A percentile compares a stretch with the other conserved stretches of the same genome.
Conservation (phyloP, 1,140 invertebrate genomes). For the Manduca sexta region DNA sequence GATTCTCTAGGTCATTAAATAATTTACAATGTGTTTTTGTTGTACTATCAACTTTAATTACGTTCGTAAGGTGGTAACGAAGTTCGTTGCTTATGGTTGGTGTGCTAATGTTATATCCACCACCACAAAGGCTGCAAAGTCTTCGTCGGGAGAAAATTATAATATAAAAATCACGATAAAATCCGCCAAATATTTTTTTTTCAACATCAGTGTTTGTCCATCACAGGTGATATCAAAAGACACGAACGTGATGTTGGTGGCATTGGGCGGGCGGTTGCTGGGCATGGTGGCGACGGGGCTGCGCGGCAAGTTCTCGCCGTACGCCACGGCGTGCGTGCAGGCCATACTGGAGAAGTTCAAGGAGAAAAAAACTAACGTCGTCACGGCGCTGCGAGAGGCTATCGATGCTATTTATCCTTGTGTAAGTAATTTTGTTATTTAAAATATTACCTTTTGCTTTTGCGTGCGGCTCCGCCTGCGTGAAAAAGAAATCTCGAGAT, state of each 20-base stretch:
- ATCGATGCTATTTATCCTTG: slow-evolving; percentile 91
- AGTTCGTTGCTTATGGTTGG: too few relatives aligned
- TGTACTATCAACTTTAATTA: too few relatives aligned
- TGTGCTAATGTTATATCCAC: too few relatives aligned
- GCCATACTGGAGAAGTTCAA: slow-evolving; percentile 96
- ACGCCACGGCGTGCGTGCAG: slow-evolving; percentile 86
- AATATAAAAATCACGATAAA: background rate
- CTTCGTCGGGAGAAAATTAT: too few relatives aligned
- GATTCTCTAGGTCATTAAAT: background rate
- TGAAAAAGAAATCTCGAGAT: too few relatives aligned
- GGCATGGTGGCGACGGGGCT: slow-evolving; percentile 88
- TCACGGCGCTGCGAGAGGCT: slow-evolving; percentile 89
- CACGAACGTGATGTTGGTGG: slow-evolving; percentile 94
- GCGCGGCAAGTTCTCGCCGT: slow-evolving; percentile 90
- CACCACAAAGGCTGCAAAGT: too few relatives aligned
- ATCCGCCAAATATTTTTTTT: background rate
- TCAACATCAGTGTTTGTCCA: background rate
- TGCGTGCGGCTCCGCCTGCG: too few relatives aligned
- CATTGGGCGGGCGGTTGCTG: slow-evolving; percentile 89
- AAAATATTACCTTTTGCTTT: too few relatives aligned
- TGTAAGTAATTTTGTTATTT: slow-evolving; percentile 70
- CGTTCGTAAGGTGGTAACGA: too few relatives aligned
- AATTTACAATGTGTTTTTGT: too few relatives aligned
- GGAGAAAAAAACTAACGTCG: slow-evolving; percentile 96
- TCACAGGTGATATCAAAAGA: slow-evolving; percentile 90